Base-by-base conservation (phyloP, 2,888 invertebrate species). In the Pseudoips prasinana region DNA sequence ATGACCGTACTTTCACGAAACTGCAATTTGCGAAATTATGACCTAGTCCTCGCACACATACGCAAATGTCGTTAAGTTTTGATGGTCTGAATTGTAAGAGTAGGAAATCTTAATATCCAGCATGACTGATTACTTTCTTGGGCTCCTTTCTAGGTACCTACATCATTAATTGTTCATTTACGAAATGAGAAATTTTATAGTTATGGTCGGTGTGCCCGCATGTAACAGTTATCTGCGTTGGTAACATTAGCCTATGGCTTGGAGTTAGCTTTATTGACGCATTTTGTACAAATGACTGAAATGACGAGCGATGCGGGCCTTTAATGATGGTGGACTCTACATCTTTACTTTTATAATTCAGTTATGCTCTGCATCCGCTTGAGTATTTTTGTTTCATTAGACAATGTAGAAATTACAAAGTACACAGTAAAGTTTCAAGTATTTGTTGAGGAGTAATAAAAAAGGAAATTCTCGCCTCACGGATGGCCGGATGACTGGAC, bases 241-340 rank as follows among this genome's bases (percentile, higher is more conserved):
- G 50, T 45, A 51, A 52, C 46, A 58, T 42, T 33, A 58, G 59
- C 53, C 50, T 52, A 48, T 55, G 51, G 48, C 53, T 57, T 33
- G 49, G 52, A 61, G 46, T 50, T 39, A 47, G 46, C 65, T 72
- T 64, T 64, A 72, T 73, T 75, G 67, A 70, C 55, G 63, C 58
- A 64, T 67, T 61, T 50, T 44, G 58, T 64, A 51, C 56, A 58
- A 66, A 66, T 67, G 58, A 64, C 46, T 53, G 40, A 58, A 66
- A 66, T 67, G 58, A 64, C 46, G 54, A 40, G 33, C 35, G 46
- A 72, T 75, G 74, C 75, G 75, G 75, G 75, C 36, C 35, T 66
- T 64, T 64, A 71, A 64, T 58, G 42, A 42, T 45, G 38, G 39
- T 46, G 46, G n/a, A 38, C 25, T 39, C 31, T 41, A 47, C 44